Evolutionary conservation across 2,797 vertebrate species (phyloP).

Genomic region (Lerista edwardsae): DNA sequence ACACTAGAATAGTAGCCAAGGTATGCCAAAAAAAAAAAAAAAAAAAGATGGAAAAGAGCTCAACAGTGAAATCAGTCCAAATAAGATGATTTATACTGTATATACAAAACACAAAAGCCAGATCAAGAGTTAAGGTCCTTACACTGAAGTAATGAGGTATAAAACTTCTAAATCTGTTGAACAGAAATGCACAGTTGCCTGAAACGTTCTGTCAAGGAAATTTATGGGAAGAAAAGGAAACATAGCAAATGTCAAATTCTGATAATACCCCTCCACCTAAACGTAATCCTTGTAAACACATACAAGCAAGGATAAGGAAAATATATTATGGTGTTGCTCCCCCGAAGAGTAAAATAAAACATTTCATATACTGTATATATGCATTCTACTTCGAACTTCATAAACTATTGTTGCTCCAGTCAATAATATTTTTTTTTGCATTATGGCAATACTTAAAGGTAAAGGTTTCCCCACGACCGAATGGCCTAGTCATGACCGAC

Average conservation of each 20-base stretch:
- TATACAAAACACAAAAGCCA: constrained; percentile 24
- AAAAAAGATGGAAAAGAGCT: not conserved
- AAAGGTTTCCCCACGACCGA: no score
- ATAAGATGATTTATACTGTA: not conserved
- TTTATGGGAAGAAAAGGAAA: not conserved
- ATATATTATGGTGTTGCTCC: not conserved
- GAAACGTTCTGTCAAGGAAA: not conserved
- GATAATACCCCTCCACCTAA: not conserved
- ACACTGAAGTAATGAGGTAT: not conserved
- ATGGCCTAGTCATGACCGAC: no score
- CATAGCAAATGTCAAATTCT: not conserved
- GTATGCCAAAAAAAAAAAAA: not conserved
- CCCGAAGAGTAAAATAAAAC: not conserved
- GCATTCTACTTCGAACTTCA: not conserved
- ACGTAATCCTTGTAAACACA: not conserved
- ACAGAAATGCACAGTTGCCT: not conserved
- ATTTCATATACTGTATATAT: no score
- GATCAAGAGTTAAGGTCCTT: constrained; percentile 3
- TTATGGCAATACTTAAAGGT: no score
- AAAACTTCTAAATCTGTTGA: not conserved
- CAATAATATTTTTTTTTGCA: not conserved
- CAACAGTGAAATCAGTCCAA: not conserved
- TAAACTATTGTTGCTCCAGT: not conserved
- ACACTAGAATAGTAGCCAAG: not conserved
- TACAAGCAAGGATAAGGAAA: accelerated